Conservation (phyloP, 2,113 vertebrate genomes). For the Gobiocypris rarus region DNA sequence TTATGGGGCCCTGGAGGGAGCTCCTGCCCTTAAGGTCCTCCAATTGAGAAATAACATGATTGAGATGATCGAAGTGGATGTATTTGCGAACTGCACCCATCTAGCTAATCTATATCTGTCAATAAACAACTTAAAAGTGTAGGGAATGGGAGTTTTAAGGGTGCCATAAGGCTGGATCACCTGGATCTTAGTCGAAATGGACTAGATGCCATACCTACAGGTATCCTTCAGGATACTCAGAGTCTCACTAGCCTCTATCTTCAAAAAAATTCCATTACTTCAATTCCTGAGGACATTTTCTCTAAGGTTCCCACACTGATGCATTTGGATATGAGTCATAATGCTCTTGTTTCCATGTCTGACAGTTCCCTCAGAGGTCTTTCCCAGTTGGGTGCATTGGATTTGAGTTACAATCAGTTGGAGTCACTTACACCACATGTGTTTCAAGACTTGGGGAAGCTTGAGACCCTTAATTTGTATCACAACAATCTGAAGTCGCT, state of each 20-base stretch:
- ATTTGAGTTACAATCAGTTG: conserved; percentile 67
- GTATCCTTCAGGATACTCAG: conserved; percentile 49
- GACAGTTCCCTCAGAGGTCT: conserved; percentile 62
- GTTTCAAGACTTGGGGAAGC: conserved; percentile 57
- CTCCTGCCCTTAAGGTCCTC: conserved; percentile 56
- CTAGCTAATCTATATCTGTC: conserved; percentile 65
- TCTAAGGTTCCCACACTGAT: conserved; percentile 48
- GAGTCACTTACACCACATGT: conserved; percentile 50
- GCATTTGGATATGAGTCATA: conserved; percentile 65
- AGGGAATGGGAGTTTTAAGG: conserved; percentile 53
- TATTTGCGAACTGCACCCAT: conserved; percentile 58
- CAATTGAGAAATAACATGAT: conserved; percentile 61
- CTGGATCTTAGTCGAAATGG: conserved; percentile 69
- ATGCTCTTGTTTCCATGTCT: conserved; percentile 57
- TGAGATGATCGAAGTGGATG: conserved; percentile 58
- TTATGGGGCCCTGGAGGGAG: conserved; percentile 59
- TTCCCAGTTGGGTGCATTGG: conserved; percentile 54
- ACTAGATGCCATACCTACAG: conserved; percentile 56
- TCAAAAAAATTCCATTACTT: conserved; percentile 59
- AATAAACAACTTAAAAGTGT: conserved; percentile 60
- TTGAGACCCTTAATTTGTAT: conserved; percentile 66
- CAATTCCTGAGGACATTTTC: conserved; percentile 61
- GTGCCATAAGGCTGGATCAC: conserved; percentile 54
- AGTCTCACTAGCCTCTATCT: conserved; percentile 62
- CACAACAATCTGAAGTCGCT: conserved; percentile 62